A percentile compares a stretch with the other conserved stretches of the same genome.
Conservation (phyloP, 2,113 vertebrate species). For the Proteles cristata region DNA sequence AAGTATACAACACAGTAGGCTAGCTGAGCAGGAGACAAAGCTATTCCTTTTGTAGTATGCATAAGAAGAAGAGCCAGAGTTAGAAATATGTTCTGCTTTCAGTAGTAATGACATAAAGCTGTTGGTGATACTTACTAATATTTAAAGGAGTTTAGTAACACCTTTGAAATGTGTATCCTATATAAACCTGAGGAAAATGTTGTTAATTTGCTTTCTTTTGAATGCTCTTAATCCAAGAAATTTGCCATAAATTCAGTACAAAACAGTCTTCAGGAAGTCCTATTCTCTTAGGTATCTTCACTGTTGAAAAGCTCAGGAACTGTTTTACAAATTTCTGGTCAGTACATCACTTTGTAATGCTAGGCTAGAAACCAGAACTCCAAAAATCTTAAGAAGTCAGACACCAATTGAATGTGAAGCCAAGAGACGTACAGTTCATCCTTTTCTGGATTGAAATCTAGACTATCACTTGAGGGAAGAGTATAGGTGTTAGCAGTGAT, state of each 20-base stretch:
- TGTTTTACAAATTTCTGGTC: constrained; percentile 65
- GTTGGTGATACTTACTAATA: constrained; percentile 97
- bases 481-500: constrained; percentile 97
- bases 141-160: constrained; percentile 91
- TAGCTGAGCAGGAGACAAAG: constrained; percentile 98
- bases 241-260: constrained; percentile 97
- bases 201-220: constrained; percentile 99
- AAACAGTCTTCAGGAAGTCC: constrained; percentile 97
- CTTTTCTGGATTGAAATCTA: constrained; percentile 98
- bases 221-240: constrained; percentile 97
- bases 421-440: constrained; percentile 98
- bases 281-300: constrained; percentile 95
- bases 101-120: constrained; percentile 96
- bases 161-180: constrained; percentile 93
- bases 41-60: constrained; percentile 96
- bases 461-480: constrained; percentile 98
- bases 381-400: background rate
- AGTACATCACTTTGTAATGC: background rate
- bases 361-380: background rate
- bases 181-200: constrained; percentile 95
- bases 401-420: constrained; percentile 94
- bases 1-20: constrained; percentile 99
- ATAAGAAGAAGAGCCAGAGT: constrained; percentile 99
- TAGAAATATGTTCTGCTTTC: constrained; percentile 99
- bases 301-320: constrained; percentile 98